A percentile compares a stretch with the other conserved stretches of the same genome.
phyloP scores from a whole-genome alignment of 2,113 vertebrate genomes.

The Recurvirostra avosetta region DNA sequence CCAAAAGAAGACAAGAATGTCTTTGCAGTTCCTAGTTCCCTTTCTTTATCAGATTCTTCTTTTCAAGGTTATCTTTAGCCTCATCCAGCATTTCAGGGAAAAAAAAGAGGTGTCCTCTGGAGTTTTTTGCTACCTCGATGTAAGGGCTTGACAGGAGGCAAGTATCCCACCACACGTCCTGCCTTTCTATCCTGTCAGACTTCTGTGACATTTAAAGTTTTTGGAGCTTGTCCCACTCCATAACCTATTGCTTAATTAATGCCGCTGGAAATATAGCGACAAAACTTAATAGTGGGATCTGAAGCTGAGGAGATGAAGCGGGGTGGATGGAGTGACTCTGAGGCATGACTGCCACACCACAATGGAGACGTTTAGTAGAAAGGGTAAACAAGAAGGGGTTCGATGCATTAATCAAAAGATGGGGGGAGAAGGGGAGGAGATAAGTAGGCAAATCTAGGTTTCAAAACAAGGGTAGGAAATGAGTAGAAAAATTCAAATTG shows the following conservation, averaged over 20 bases:
- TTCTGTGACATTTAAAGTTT: conserved; percentile 17
- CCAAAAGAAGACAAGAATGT: not conserved
- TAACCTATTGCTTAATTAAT: conserved; percentile 32
- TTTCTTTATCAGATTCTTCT: conserved; percentile 27
- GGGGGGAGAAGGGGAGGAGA: fast-evolving
- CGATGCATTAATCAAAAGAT: not conserved
- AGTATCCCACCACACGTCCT: not conserved
- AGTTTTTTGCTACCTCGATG: not conserved
- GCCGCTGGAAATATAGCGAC: not conserved
- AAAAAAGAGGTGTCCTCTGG: not conserved
- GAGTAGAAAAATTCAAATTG: not conserved
- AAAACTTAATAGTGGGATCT: not conserved
- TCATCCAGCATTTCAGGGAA: not conserved
- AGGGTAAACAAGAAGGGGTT: not conserved
- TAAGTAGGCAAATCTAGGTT: not conserved
- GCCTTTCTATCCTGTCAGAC: not conserved
- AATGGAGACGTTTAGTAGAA: not conserved
- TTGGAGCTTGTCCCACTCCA: not conserved
- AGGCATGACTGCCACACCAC: not conserved
- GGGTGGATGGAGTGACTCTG: not conserved
- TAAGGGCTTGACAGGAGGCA: not conserved
- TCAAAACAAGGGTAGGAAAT: not conserved
- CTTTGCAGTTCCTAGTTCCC: conserved; percentile 9
- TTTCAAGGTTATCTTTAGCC: conserved; percentile 40
- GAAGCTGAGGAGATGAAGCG: not conserved